phyloP scores from a whole-genome alignment of 2,113 vertebrate genomes.

The Ophthalmotilapia sp. region DNA sequence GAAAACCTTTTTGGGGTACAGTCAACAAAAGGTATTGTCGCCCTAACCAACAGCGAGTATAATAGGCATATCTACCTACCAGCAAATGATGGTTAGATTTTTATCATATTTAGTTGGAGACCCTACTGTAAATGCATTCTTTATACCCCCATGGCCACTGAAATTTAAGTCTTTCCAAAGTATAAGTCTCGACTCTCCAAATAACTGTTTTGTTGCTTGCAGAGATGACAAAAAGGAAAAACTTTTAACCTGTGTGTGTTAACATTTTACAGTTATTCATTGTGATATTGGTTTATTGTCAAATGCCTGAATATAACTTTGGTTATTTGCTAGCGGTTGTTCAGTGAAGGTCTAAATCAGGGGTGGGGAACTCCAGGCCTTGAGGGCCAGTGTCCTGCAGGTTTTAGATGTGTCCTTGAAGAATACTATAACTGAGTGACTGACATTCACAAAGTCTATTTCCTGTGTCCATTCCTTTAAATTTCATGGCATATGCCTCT shows the following conservation, averaged over 20 bases:
- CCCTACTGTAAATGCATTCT: rapidly evolving
- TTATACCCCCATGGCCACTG: neutral
- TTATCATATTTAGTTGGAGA: neutral
- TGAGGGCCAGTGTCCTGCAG: neutral
- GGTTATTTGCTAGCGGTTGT: neutral
- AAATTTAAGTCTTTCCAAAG: neutral
- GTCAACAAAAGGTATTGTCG: neutral
- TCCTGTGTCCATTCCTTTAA: neutral
- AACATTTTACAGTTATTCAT: neutral
- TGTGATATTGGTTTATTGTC: neutral
- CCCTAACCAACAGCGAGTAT: neutral
- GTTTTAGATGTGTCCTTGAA: neutral
- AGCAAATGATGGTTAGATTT: neutral
- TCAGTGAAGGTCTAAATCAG: neutral
- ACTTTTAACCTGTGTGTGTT: neutral
- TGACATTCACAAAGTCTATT: neutral
- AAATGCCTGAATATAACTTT: neutral
- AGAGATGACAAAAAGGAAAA: neutral
- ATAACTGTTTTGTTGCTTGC: neutral
- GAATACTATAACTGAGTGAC: neutral
- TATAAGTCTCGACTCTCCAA: neutral
- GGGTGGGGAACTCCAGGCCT: rapidly evolving
- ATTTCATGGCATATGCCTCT: neutral
- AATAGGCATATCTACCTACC: neutral
- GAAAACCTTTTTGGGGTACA: neutral